Base-by-base conservation (phyloP, 1,140 invertebrate species). In the Lerema accius region DNA sequence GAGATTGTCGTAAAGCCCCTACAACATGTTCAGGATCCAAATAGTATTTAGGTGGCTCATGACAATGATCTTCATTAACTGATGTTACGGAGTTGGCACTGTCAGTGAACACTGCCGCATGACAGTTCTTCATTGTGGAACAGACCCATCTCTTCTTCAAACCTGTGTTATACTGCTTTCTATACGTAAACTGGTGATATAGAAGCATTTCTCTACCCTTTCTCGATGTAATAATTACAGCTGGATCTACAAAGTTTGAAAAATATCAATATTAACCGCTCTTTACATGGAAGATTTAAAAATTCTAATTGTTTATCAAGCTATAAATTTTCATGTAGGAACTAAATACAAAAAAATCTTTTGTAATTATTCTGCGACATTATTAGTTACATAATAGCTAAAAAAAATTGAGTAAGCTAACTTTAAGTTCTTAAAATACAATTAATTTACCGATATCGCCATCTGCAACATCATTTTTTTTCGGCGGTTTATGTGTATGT, bases 161-260 rank as follows among this genome's bases (percentile, higher is more conserved):
- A 0, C 59, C 63, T 40, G 70, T 84, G 1, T 55, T 50, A 55
- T 89, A 89, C 40, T 89, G 85, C 53, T 80, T 85, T 0, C 86
- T 65, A 13, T 90, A 90, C 0, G 88, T 90, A 43, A 80, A 89
- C 9, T 77, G 73, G 0, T 75, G 72, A 62, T 80, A 88, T 6
- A 90, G 65, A 0, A 90, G 68, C 69, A 90, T 88, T 49, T 87
- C 82, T 50, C 78, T 86, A 4, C 85, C 85, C 67, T 88, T 90
- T 4, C 83, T 65, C 1, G 85, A 88, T 5, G 87, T 87, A 17
- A 90, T 87, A 0, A 87, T 76, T 0, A 85, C 66, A 6, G 85
- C 83, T 49, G 76, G 69, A 51, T 85, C 84, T 89, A 69, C 23
- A 67, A 69, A 43, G 5, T 32, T 40, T n/a, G 19, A 23, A 23